Percentiles rank a stretch among this genome's conserved stretches.
Evolutionary conservation across 1,140 invertebrate species (phyloP).

Genomic region (Diabrotica undecimpunctata): DNA sequence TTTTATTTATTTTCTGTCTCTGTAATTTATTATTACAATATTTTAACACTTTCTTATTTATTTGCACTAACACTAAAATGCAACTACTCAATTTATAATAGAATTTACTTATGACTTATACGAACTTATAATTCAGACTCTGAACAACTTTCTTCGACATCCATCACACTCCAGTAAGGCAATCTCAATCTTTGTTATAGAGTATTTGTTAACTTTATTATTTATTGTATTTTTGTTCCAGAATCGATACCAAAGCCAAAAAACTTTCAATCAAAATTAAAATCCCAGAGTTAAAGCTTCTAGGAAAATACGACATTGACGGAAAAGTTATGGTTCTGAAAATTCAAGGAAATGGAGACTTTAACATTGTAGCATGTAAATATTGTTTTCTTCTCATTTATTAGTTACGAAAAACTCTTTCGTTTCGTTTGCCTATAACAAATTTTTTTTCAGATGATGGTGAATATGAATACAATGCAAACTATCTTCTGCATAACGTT

Average conservation of each 20-base stretch:
- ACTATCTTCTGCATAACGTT: constrained; percentile 19
- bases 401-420: background rate
- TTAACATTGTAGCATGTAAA: constrained; percentile 54
- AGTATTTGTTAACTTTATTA: too few species aligned
- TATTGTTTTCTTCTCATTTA: background rate
- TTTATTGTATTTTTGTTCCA: constrained; percentile 25
- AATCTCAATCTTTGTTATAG: too few species aligned
- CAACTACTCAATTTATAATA: too few species aligned
- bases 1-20: too few species aligned
- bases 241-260: constrained; percentile 51
- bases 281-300: constrained; percentile 52
- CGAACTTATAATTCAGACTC: too few species aligned
- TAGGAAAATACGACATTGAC: constrained; percentile 63
- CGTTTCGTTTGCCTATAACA: background rate
- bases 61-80: too few species aligned
- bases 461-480: constrained; percentile 23
- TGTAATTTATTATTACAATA: too few species aligned
- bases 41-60: too few species aligned
- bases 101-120: too few species aligned
- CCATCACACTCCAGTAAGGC: too few species aligned
- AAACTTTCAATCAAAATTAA: constrained; percentile 49
- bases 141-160: too few species aligned
- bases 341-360: constrained; percentile 64
- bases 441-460: constrained; percentile 17
- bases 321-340: constrained; percentile 67